These are phyloP conservation scores for Hetaerina titia DNA, from an alignment of 2,888 invertebrate genomes.

Conservation along the genomic window DNA sequence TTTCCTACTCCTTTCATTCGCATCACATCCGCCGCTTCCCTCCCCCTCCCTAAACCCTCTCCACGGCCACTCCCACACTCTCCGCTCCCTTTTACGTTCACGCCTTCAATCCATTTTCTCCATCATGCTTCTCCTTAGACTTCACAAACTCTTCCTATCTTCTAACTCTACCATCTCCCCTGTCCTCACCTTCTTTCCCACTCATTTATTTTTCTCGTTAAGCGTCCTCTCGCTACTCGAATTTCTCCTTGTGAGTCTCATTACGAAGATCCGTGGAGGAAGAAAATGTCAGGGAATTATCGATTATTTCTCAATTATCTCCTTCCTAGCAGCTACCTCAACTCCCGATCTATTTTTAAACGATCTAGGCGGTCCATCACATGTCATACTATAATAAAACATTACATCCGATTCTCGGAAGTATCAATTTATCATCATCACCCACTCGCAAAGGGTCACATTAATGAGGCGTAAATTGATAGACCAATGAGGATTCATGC, in stretches of 20 bases:
- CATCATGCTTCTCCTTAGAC: constrained; percentile 70
- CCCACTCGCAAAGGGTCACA: no score
- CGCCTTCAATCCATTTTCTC: constrained; percentile 69
- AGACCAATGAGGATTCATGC: no score
- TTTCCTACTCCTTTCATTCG: not conserved
- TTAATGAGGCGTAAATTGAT: no score
- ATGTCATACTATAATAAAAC: no score
- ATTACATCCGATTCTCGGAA: no score
- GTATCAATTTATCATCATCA: no score
- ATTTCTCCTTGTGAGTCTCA: not conserved
- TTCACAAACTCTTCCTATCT: not conserved
- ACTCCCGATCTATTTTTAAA: no score
- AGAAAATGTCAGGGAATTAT: not conserved
- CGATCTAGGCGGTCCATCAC: no score
- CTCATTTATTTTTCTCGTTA: not conserved
- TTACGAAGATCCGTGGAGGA: not conserved
- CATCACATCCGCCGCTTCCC: constrained; percentile 64
- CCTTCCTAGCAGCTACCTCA: no score
- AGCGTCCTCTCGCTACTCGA: not conserved
- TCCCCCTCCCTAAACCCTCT: constrained; percentile 67
- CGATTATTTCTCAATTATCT: not conserved
- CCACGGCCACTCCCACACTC: not conserved
- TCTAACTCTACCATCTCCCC: not conserved
- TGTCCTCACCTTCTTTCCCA: not conserved
- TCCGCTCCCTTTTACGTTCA: constrained; percentile 51